These are phyloP conservation scores for Marmota monax DNA, from an alignment of 2,113 vertebrate species.

Conservation along the genomic window DNA sequence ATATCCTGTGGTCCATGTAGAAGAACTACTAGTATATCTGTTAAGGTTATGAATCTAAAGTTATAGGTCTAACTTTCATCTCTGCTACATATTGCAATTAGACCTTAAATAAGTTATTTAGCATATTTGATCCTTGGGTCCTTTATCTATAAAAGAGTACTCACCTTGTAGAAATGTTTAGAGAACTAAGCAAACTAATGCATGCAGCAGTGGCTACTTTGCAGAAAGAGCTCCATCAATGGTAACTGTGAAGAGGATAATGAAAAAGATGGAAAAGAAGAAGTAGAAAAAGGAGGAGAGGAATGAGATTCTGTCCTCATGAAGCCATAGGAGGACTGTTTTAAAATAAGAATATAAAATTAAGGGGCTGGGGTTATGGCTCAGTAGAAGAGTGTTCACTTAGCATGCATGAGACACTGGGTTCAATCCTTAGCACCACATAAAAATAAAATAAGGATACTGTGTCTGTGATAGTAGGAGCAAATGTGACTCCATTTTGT, in stretches of 20 bases:
- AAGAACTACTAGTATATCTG: not conserved
- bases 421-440: too few relatives aligned
- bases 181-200: not conserved
- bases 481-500: too few relatives aligned
- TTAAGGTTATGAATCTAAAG: not conserved
- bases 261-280: not conserved
- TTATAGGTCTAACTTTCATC: not conserved
- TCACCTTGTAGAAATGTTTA: not conserved
- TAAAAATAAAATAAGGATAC: too few relatives aligned
- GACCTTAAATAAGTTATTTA: not conserved
- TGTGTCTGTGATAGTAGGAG: too few relatives aligned
- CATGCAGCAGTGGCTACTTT: not conserved
- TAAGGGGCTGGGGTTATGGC: too few relatives aligned
- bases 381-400: too few relatives aligned
- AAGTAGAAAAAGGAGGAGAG: not conserved
- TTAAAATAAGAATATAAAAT: not conserved
- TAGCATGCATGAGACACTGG: too few relatives aligned
- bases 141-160: not conserved
- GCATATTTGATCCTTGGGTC: not conserved
- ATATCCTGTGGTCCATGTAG: not conserved
- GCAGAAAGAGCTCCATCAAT: not conserved
- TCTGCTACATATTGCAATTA: not conserved
- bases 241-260: not conserved
- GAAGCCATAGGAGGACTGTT: not conserved
- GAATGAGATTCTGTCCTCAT: not conserved